These are phyloP conservation scores for Pristionchus fissidentatus DNA, from an alignment of 2,888 invertebrate species.

Conservation along the genomic window DNA sequence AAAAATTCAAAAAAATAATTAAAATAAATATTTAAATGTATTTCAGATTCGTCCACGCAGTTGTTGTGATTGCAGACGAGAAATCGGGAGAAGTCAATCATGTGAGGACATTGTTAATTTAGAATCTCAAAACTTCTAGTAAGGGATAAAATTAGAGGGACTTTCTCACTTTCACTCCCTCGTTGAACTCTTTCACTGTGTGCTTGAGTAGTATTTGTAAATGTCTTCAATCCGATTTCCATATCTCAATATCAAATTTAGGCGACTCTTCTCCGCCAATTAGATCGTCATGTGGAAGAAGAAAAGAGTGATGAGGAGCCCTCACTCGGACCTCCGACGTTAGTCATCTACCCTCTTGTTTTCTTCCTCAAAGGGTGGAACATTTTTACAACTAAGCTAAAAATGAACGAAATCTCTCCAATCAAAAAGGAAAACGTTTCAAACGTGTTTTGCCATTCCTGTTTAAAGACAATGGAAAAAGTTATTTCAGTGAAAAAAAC, in stretches of 20 bases:
- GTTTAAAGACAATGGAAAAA: no score
- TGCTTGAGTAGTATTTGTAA: not conserved
- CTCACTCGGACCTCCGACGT: conserved; percentile 27
- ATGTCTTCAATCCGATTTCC: not conserved
- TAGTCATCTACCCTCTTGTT: not conserved
- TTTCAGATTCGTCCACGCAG: conserved; percentile 38
- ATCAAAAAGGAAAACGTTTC: no score
- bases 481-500: no score
- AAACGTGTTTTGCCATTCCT: no score
- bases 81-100: conserved; percentile 20
- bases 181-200: not conserved
- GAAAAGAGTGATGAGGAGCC: conserved; percentile 32
- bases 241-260: not conserved
- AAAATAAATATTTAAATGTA: not conserved
- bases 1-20: not conserved
- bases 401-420: no score
- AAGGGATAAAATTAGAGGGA: no score
- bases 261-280: conserved; percentile 23
- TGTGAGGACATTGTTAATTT: not conserved
- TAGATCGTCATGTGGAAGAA: not conserved
- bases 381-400: no score
- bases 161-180: no score
- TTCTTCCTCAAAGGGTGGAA: not conserved
- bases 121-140: no score
- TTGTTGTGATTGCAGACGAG: conserved; percentile 9